Percentiles rank a stretch among this genome's conserved stretches.
These are phyloP conservation scores for Pseudochirops cupreus DNA, from an alignment of 2,797 vertebrate genomes.

Conservation along the genomic window DNA sequence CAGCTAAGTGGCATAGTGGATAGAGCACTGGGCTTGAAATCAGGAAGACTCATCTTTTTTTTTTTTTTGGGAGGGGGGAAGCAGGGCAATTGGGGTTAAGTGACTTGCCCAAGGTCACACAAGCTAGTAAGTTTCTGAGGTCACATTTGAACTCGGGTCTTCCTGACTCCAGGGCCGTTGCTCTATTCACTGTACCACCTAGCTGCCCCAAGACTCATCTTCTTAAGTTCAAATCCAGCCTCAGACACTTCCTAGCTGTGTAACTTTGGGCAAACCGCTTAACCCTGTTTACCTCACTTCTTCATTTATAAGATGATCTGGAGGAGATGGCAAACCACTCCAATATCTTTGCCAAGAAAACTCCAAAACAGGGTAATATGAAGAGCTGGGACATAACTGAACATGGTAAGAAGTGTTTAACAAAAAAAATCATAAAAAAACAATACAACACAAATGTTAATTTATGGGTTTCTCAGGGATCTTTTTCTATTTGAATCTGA, in stretches of 20 bases:
- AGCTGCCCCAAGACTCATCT: not conserved
- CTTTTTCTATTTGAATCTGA: not conserved
- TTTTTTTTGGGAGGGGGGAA: too few species aligned
- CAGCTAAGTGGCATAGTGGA: not conserved
- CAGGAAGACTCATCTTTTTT: not conserved
- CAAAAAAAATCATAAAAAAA: not conserved
- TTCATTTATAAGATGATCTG: not conserved
- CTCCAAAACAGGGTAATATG: not conserved
- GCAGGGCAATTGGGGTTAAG: too few species aligned
- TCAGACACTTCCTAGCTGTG: not conserved
- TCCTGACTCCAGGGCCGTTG: too few species aligned
- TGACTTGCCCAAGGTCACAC: too few species aligned
- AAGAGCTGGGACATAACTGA: not conserved
- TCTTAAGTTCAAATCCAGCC: not conserved
- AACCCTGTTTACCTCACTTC: not conserved
- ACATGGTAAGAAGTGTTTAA: not conserved
- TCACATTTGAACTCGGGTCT: too few species aligned
- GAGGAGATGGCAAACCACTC: not conserved
- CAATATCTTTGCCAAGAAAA: not conserved
- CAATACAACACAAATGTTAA: not conserved
- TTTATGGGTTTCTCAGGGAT: not conserved
- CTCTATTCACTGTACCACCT: too few species aligned
- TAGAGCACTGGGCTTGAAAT: not conserved
- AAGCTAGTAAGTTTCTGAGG: too few species aligned
- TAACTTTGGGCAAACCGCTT: not conserved